phyloP scores from a whole-genome alignment of 1,140 invertebrate species.

The Drosophila trapezifrons region DNA sequence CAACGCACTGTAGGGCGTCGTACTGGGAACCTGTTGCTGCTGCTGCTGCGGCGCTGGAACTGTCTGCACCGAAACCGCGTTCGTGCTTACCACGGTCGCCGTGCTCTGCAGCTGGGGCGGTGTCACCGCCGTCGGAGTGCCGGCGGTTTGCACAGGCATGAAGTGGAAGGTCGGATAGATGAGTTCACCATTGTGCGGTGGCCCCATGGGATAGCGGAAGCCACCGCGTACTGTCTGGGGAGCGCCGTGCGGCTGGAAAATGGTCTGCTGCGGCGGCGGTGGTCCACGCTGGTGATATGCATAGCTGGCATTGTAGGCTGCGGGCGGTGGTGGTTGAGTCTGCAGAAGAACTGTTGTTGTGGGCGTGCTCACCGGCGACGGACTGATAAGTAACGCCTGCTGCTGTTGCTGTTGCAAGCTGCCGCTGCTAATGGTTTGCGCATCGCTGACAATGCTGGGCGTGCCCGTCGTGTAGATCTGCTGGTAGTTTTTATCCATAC shows the following conservation, averaged over 20 bases:
- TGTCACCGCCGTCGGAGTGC: slow-evolving; percentile 80
- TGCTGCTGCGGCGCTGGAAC: slow-evolving; percentile 44
- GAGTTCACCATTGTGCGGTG: slow-evolving; percentile 82
- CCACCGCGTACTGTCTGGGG: slow-evolving; percentile 83
- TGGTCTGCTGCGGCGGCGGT: slow-evolving; percentile 62
- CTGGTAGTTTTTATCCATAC: slow-evolving; percentile 72
- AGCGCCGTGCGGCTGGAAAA: slow-evolving; percentile 82
- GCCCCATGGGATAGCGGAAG: slow-evolving; percentile 83
- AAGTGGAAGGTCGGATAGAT: slow-evolving; percentile 84
- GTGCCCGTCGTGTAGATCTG: slow-evolving; percentile 68
- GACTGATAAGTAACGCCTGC: slow-evolving; percentile 64
- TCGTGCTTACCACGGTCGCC: slow-evolving; percentile 61
- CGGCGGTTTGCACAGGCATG: slow-evolving; percentile 83
- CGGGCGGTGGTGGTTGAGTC: slow-evolving; percentile 48
- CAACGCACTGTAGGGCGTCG: slow-evolving; percentile 56
- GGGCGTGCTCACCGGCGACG: slow-evolving; percentile 62
- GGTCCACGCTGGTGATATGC: slow-evolving; percentile 83
- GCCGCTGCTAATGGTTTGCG: slow-evolving; percentile 41
- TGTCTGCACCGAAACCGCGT: slow-evolving; percentile 62
- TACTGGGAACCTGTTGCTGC: slow-evolving; percentile 35
- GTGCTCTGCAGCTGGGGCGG: slow-evolving; percentile 84
- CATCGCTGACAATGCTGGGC: slow-evolving; percentile 52
- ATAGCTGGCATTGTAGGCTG: slow-evolving; percentile 74
- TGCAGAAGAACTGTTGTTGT: slow-evolving; percentile 63
- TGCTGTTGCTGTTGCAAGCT: slow-evolving; percentile 46